Percentiles rank a stretch among this genome's conserved stretches.
Conservation (phyloP, 2,797 vertebrate genomes). For the Graptemys geographica region DNA sequence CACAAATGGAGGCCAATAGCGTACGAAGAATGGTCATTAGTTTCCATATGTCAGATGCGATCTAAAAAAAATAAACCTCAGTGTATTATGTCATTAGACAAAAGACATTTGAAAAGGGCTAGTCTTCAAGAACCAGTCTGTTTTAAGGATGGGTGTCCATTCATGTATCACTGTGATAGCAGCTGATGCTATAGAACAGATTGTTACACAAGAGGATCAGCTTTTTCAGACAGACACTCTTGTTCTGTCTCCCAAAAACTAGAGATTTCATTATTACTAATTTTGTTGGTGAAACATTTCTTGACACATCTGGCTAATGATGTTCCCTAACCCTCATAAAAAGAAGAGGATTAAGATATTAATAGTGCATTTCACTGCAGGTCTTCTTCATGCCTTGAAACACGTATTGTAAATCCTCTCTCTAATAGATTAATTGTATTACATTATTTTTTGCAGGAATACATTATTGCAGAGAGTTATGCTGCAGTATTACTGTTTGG, state of each 20-base stretch:
- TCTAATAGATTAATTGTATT: constrained; percentile 20
- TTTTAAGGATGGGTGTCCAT: not conserved
- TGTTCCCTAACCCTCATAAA: not conserved
- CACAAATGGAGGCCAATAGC: not conserved
- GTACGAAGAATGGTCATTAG: constrained; percentile 35
- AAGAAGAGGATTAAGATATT: not conserved
- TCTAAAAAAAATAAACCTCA: constrained; percentile 44
- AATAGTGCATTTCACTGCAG: constrained; percentile 13
- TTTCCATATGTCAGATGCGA: not conserved
- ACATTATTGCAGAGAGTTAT: constrained; percentile 57
- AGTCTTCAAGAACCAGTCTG: not conserved
- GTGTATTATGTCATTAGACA: not conserved
- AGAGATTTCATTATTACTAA: constrained; percentile 5
- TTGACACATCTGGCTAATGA: not conserved
- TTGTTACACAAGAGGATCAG: constrained; percentile 22
- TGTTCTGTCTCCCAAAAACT: not conserved
- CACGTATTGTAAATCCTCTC: constrained; percentile 34
- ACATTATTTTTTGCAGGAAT: constrained; percentile 33
- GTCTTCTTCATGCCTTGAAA: constrained; percentile 29
- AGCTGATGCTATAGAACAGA: not conserved
- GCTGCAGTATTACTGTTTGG: constrained; percentile 19
- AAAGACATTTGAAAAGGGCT: constrained; percentile 28
- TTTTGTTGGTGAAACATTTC: constrained; percentile 13
- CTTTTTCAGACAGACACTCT: not conserved
- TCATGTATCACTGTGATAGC: not conserved